phyloP scores from a whole-genome alignment of 2,113 vertebrate genomes.

The Bothrops jararaca region DNA sequence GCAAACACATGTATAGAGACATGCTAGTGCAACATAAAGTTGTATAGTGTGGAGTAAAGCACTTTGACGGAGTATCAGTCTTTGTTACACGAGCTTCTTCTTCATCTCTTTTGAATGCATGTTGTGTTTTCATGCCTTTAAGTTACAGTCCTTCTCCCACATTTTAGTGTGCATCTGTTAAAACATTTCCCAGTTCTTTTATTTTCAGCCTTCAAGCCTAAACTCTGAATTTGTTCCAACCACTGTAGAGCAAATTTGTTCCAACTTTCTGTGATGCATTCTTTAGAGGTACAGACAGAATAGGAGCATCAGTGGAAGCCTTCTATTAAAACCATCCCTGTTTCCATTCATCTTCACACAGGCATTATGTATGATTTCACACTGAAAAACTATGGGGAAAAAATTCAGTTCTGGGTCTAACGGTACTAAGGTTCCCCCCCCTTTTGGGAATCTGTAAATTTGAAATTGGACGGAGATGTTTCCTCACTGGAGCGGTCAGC shows the following conservation, averaged over 20 bases:
- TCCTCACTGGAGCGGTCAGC: background rate
- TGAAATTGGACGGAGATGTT: background rate
- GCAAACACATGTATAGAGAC: background rate
- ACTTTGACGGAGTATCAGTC: background rate
- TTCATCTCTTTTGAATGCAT: background rate
- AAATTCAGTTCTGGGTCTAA: constrained; percentile 40
- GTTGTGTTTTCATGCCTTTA: background rate
- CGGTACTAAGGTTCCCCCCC: background rate
- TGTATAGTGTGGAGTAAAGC: background rate
- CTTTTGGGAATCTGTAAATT: background rate
- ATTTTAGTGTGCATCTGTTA: constrained; percentile 24
- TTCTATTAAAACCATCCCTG: constrained; percentile 32
- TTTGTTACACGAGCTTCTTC: background rate
- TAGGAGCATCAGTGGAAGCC: background rate
- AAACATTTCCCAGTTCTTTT: constrained; percentile 12
- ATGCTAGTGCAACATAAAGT: background rate
- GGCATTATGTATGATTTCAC: background rate
- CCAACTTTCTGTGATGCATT: background rate
- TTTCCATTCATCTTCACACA: constrained; percentile 20
- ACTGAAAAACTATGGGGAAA: background rate
- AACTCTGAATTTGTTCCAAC: constrained; percentile 34
- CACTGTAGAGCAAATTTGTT: background rate
- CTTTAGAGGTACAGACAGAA: background rate
- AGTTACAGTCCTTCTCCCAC: background rate
- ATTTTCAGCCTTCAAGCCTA: constrained; percentile 28